Evolutionary conservation across 2,888 invertebrate species (phyloP), one percentile per base, ranked within the genome.

Genomic region (Polylopha cassiicola): DNA sequence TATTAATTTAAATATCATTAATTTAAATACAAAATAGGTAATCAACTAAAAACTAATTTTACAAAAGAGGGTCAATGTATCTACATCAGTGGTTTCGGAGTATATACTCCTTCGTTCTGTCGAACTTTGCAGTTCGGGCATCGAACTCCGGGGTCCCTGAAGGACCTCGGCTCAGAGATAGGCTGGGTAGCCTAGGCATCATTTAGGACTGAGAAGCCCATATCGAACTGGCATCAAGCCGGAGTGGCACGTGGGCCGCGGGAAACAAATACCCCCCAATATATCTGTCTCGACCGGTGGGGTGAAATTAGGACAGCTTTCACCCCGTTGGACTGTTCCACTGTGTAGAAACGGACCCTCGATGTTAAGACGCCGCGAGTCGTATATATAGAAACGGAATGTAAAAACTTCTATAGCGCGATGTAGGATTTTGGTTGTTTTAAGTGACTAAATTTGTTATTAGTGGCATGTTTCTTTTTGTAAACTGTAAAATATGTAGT

Each of bases 291-390:
- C 31, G 8, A 15, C 30, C 17, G 30, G 10, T 21, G 26, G 33
- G 27, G 39, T 26, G 10, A 11, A 39, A 9, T 32, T n/a, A 32
- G 4, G 9, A 13, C 39, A 39, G 39, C 31, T 39, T 32, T 21
- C 18, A 27, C 39, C 38, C 38, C 24, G 13, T n/a, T 26, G 16
- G 18, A 39, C 39, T 32, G 39, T 27, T 27, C 3, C 5, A 32
- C 39, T 39, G 11, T 4, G 21, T 32, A 39, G 39, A 39, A 13
- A 39, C 39, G 39, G 39, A 39, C 39, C 17, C 39, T 31, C 17
- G 5, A 2, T 7, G n/a, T 6, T 1, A 1, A 13, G 2, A n/a
- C 11, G 11, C 1, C 14, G 9, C 6, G 3, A 7, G 8, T 32
- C 16, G n/a, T 31, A 27, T 39, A 21, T 17, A 21, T 18, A 37